Evolutionary conservation across 2,113 vertebrate genomes (phyloP).

Genomic region (Indicator indicator): DNA sequence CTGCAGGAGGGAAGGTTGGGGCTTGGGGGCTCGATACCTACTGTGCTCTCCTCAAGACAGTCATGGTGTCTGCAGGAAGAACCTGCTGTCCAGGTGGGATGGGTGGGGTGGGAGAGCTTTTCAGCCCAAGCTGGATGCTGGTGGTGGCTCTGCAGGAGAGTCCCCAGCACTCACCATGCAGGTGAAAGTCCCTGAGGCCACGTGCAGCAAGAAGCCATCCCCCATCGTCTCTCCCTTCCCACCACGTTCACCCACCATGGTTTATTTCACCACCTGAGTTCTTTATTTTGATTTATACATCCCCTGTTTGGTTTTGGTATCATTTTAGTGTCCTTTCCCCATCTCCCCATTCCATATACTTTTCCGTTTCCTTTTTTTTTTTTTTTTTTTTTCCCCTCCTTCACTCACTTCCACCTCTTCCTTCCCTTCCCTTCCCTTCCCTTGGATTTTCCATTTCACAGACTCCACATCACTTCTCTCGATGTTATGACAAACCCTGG

Average conservation of each 20-base stretch:
- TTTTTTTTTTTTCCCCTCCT: slow-evolving; percentile 24
- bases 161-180: rapidly evolving
- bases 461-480: slow-evolving; percentile 92
- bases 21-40: rapidly evolving
- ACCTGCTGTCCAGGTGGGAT: rapidly evolving
- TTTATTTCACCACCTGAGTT: slow-evolving; percentile 55
- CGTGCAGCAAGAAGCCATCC: not conserved
- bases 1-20: not conserved
- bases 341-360: not conserved
- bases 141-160: rapidly evolving
- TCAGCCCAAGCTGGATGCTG: not conserved
- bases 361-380: slow-evolving; percentile 27
- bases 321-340: not conserved
- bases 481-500: slow-evolving; percentile 99
- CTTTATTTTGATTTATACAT: slow-evolving; percentile 47
- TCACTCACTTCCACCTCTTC: slow-evolving; percentile 48
- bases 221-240: not conserved
- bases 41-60: not conserved
- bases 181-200: not conserved
- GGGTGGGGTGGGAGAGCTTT: not conserved
- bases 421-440: slow-evolving; percentile 51
- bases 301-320: slow-evolving; percentile 43
- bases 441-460: slow-evolving; percentile 83
- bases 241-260: not conserved
- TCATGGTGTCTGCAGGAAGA: not conserved